phyloP scores from a whole-genome alignment of 2,888 invertebrate species.

The Rhingia campestris region DNA sequence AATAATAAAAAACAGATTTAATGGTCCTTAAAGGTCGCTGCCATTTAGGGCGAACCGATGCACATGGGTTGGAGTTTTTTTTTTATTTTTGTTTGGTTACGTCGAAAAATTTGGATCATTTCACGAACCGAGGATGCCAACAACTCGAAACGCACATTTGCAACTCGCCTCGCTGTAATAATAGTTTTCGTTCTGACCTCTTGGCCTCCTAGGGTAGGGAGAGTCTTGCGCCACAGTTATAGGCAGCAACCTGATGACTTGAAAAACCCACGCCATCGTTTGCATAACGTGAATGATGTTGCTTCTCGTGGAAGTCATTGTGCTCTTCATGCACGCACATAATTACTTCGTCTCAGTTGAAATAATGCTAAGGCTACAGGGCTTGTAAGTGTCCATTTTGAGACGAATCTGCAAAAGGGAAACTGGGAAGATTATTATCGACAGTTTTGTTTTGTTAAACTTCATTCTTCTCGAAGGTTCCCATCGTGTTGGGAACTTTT shows the following conservation, averaged over 20 bases:
- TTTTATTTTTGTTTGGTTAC: conserved; percentile 13
- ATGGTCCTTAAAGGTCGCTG: conserved; percentile 60
- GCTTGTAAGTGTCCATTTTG: neutral
- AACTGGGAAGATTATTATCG: neutral
- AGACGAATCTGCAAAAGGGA: neutral
- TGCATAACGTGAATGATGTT: conserved; percentile 29
- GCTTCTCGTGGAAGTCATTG: conserved; percentile 9
- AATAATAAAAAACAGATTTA: conserved; percentile 43
- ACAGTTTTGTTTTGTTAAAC: no score
- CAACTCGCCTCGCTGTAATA: conserved; percentile 14
- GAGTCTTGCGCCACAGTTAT: conserved; percentile 17
- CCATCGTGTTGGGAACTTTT: no score
- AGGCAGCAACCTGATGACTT: conserved; percentile 23
- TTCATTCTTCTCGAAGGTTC: no score
- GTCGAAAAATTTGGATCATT: conserved; percentile 54
- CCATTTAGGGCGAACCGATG: conserved; percentile 58
- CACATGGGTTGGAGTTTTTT: conserved; percentile 17
- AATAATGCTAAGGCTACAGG: neutral
- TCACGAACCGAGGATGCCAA: conserved; percentile 10
- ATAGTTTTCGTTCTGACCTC: conserved; percentile 52
- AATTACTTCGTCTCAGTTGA: conserved; percentile 12
- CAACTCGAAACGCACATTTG: conserved; percentile 48
- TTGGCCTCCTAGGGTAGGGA: conserved; percentile 41
- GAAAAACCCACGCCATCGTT: conserved; percentile 26
- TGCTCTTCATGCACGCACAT: conserved; percentile 21